Percentiles rank a stretch among this genome's conserved stretches.
Conservation (phyloP, 2,797 vertebrate species). For the Aulostomus chinensis region DNA sequence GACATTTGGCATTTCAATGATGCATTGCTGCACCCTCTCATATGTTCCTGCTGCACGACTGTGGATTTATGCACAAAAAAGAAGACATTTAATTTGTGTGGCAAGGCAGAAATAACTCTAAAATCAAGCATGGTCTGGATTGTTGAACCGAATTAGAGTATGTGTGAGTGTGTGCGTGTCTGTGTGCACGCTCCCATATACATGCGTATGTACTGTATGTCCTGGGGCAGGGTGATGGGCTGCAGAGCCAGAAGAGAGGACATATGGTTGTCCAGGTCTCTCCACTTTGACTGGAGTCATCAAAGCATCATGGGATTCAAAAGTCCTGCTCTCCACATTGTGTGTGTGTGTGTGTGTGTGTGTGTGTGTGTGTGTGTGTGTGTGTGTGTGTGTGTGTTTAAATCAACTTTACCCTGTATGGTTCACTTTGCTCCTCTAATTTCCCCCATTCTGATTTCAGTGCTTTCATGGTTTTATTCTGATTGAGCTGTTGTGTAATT, state of each 20-base stretch:
- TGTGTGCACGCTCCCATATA: slow-evolving; percentile 12
- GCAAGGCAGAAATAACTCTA: slow-evolving; percentile 11
- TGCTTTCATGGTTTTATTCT: slow-evolving; percentile 12
- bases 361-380: slow-evolving; percentile 6
- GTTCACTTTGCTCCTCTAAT: slow-evolving; percentile 23
- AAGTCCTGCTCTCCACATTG: slow-evolving; percentile 20
- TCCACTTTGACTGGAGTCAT: slow-evolving; percentile 40
- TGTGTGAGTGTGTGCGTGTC: slow-evolving; percentile 8
- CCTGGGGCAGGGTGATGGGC: slow-evolving; percentile 46
- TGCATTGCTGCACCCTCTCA: slow-evolving; percentile 38
- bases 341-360: slow-evolving; percentile 7
- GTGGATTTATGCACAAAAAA: slow-evolving; percentile 15
- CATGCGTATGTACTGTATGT: slow-evolving; percentile 19
- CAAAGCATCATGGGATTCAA: slow-evolving; percentile 22
- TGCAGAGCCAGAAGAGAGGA: slow-evolving; percentile 48
- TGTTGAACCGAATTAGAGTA: slow-evolving; percentile 35
- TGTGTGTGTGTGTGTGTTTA: slow-evolving; percentile 18
- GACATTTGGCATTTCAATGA: slow-evolving; percentile 40
- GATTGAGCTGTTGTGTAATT: neutral
- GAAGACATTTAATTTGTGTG: neutral
- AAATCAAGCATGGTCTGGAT: slow-evolving; percentile 22
- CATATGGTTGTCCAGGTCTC: slow-evolving; percentile 52
- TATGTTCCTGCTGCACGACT: neutral
- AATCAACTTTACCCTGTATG: slow-evolving; percentile 34
- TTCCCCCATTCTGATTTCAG: slow-evolving; percentile 54